Percentiles rank a stretch among this genome's conserved stretches.
phyloP scores from a whole-genome alignment of 2,888 invertebrate species.

The Lasioglossum calceatum region DNA sequence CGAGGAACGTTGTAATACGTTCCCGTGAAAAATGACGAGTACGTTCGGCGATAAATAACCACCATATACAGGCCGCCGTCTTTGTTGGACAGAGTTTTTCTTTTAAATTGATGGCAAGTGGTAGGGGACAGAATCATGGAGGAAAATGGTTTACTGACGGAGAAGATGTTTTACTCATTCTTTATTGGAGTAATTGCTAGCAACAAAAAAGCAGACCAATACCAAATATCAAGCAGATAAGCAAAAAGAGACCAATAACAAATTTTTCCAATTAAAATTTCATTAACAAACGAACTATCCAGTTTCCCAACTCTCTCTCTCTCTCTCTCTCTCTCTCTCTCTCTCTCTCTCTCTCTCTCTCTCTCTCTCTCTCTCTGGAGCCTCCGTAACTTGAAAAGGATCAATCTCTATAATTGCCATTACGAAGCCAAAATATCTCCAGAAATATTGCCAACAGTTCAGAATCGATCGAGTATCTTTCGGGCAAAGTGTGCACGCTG shows the following conservation, averaged over 20 bases:
- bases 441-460: not conserved
- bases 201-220: no score
- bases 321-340: no score
- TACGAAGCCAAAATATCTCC: not conserved
- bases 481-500: not conserved
- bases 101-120: not conserved
- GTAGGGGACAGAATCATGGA: not conserved
- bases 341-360: no score
- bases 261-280: not conserved
- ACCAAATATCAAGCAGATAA: no score
- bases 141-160: not conserved
- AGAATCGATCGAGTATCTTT: not conserved
- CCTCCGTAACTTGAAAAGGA: not conserved
- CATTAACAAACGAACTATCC: not conserved
- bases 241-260: no score
- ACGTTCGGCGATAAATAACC: slow-evolving; percentile 61
- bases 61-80: slow-evolving; percentile 11
- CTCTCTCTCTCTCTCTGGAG: not conserved
- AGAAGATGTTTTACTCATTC: not conserved
- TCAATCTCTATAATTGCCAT: not conserved
- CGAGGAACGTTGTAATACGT: slow-evolving; percentile 46
- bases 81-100: not conserved
- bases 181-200: no score
- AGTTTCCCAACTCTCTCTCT: not conserved
- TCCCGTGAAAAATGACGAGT: slow-evolving; percentile 63